These are phyloP conservation scores for Drosophila bunnanda DNA, from an alignment of 2,888 invertebrate species.

Conservation along the genomic window DNA sequence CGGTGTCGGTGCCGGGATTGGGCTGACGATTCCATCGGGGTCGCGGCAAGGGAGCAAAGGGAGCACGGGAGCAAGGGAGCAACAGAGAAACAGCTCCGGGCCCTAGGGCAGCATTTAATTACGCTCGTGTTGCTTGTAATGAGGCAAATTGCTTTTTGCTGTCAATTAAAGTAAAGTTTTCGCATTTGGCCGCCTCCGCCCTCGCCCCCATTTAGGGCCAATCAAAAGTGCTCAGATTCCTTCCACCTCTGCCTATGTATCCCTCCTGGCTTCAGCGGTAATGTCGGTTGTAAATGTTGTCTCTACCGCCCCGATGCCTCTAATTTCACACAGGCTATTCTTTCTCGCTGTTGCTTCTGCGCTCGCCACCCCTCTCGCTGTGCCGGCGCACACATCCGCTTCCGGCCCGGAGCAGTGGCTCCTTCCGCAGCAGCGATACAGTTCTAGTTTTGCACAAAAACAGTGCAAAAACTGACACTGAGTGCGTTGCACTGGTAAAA, in stretches of 20 bases:
- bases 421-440: slow-evolving; percentile 41
- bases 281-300: slow-evolving; percentile 57
- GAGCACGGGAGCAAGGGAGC: slow-evolving; percentile 18
- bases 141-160: slow-evolving; percentile 80
- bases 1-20: slow-evolving; percentile 15
- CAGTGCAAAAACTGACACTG: slow-evolving; percentile 52
- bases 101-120: slow-evolving; percentile 72
- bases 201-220: slow-evolving; percentile 58
- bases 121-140: slow-evolving; percentile 76
- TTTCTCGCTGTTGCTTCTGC: slow-evolving; percentile 3
- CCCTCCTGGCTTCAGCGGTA: slow-evolving; percentile 56
- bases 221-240: slow-evolving; percentile 58
- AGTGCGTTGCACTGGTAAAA: slow-evolving; percentile 32
- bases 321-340: slow-evolving; percentile 39
- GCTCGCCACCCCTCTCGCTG: slow-evolving; percentile 3
- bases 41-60: slow-evolving; percentile 40
- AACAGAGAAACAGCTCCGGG: slow-evolving; percentile 21
- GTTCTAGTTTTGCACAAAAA: slow-evolving; percentile 50
- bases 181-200: slow-evolving; percentile 57
- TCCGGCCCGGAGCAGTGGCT: slow-evolving; percentile 57
- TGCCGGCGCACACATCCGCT: slow-evolving; percentile 57
- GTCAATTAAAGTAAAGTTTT: slow-evolving; percentile 80
- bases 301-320: slow-evolving; percentile 23
- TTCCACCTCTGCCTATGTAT: background rate
- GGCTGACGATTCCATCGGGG: slow-evolving; percentile 58